A percentile compares a stretch with the other conserved stretches of the same genome.
phyloP scores from a whole-genome alignment of 2,797 vertebrate genomes.

The Coluber constrictor region DNA sequence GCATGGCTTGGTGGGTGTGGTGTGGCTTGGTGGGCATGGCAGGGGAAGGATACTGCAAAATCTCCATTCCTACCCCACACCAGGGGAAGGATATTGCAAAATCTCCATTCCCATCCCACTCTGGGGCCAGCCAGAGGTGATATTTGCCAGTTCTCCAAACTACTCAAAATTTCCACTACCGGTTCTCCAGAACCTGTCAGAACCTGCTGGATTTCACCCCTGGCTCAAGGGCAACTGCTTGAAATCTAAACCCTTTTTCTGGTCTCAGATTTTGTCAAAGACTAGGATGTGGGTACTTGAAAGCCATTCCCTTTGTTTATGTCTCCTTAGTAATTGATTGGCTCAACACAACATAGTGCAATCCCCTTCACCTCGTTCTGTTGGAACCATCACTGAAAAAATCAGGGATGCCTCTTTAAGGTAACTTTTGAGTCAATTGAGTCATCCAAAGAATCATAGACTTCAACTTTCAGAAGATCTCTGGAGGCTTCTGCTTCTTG shows the following conservation, averaged over 20 bases:
- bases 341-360: not conserved
- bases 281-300: not conserved
- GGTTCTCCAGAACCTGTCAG: too few relatives aligned
- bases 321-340: not conserved
- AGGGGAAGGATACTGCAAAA: too few relatives aligned
- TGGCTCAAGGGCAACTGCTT: not conserved
- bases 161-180: too few relatives aligned
- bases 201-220: too few relatives aligned
- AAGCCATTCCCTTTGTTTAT: not conserved
- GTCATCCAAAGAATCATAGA: not conserved
- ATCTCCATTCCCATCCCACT: too few relatives aligned
- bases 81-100: too few relatives aligned
- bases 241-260: not conserved
- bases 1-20: too few relatives aligned
- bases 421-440: not conserved
- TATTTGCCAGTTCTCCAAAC: too few relatives aligned
- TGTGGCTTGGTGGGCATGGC: too few relatives aligned
- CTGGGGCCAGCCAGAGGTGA: too few relatives aligned
- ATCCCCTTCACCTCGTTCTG: not conserved
- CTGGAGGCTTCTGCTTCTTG: not conserved
- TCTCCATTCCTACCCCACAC: too few relatives aligned
- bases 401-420: not conserved
- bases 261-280: not conserved
- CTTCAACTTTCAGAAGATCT: not conserved
- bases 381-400: not conserved